Evolutionary conservation across 1,140 invertebrate genomes (phyloP).

Genomic region (Drosophila littoralis): DNA sequence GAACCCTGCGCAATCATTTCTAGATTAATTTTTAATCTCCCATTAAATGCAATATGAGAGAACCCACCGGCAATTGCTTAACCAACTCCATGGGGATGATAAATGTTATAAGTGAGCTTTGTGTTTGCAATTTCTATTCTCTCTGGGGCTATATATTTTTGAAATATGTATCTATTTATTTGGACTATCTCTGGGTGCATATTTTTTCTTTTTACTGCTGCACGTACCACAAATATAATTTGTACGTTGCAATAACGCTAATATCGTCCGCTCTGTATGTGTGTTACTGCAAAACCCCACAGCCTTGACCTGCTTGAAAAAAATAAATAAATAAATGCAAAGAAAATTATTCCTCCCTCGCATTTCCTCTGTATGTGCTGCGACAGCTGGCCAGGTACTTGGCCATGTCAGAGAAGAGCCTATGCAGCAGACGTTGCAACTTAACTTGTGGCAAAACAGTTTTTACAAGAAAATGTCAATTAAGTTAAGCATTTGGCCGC

Average conservation of each 20-base stretch:
- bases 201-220: neutral
- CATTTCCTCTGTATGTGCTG: neutral
- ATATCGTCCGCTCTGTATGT: slow-evolving; percentile 10
- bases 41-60: neutral
- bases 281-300: slow-evolving; percentile 28
- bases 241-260: slow-evolving; percentile 35
- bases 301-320: slow-evolving; percentile 44
- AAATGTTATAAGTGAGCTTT: neutral
- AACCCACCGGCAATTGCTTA: slow-evolving; percentile 20
- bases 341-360: neutral
- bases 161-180: slow-evolving; percentile 3
- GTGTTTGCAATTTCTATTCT: neutral
- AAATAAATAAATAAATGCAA: slow-evolving; percentile 1
- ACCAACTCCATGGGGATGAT: neutral
- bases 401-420: slow-evolving; percentile 28
- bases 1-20: slow-evolving; percentile 2
- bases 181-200: slow-evolving; percentile 13
- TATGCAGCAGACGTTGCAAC: slow-evolving; percentile 21
- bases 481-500: slow-evolving; percentile 55
- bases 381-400: slow-evolving; percentile 33
- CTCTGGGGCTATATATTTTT: neutral
- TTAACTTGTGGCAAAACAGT: slow-evolving; percentile 2
- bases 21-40: slow-evolving; percentile 7
- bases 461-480: slow-evolving; percentile 57
- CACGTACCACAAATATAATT: slow-evolving; percentile 35